A percentile compares a stretch with the other conserved stretches of the same genome.
These are phyloP conservation scores for Columba livia DNA, from an alignment of 2,113 vertebrate species.

Conservation along the genomic window DNA sequence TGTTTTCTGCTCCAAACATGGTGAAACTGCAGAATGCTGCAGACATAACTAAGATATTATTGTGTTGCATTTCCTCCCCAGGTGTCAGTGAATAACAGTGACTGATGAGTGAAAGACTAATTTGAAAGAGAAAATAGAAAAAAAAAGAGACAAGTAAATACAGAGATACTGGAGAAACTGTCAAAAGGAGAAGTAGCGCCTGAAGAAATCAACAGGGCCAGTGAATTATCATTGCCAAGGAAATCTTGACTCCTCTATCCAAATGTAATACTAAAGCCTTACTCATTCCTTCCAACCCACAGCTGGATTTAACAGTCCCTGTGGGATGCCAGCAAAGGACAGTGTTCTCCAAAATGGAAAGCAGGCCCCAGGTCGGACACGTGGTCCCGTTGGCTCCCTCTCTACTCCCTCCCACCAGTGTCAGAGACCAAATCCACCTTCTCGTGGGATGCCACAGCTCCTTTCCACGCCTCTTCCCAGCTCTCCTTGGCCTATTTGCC, in stretches of 20 bases:
- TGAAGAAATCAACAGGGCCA: neutral
- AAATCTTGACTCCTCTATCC: constrained; percentile 8
- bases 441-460: neutral
- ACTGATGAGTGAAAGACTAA: neutral
- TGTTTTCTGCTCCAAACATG: neutral
- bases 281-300: constrained; percentile 2
- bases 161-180: neutral
- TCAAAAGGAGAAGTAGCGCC: neutral
- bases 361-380: neutral
- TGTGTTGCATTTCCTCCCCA: neutral
- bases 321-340: neutral
- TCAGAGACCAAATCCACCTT: neutral
- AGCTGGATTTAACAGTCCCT: neutral
- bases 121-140: neutral
- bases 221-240: neutral
- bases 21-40: neutral
- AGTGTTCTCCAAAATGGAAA: neutral
- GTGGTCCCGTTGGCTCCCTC: neutral
- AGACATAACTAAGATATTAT: neutral
- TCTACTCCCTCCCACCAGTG: neutral
- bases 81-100: neutral
- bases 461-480: neutral
- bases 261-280: neutral
- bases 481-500: neutral
- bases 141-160: neutral